Conservation (phyloP, 2,113 vertebrate genomes). For the Vulpes ferrilata region DNA sequence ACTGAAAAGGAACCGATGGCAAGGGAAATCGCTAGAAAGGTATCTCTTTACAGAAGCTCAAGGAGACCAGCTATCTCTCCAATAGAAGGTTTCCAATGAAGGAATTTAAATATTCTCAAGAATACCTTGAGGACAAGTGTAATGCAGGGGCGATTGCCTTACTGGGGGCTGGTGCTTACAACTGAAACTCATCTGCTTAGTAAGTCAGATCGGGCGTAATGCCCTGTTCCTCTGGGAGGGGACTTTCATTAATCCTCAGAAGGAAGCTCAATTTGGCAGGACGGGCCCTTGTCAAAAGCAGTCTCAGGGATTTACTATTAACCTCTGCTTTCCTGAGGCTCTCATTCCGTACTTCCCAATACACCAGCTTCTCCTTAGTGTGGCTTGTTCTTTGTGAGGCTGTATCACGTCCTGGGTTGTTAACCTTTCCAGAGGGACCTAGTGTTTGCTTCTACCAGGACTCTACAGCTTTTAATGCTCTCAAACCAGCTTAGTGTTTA, state of each 20-base stretch:
- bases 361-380: background rate
- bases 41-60: conserved; percentile 12
- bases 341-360: background rate
- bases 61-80: background rate
- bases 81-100: conserved; percentile 20
- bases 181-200: background rate
- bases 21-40: background rate
- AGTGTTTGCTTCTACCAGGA: background rate
- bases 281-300: background rate
- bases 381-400: background rate
- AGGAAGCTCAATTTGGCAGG: background rate
- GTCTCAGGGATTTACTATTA: background rate
- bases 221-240: background rate
- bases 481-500: background rate
- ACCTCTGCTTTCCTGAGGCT: background rate
- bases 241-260: background rate
- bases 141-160: background rate
- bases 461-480: background rate
- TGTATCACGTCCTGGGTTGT: fast-evolving
- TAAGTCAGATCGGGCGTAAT: background rate
- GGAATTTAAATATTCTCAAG: conserved; percentile 47
- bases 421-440: background rate
- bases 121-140: background rate
- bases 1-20: background rate
- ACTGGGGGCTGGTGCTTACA: background rate